phyloP scores from a whole-genome alignment of 1,140 invertebrate species.

The Trichomalopsis sarcophagae region DNA sequence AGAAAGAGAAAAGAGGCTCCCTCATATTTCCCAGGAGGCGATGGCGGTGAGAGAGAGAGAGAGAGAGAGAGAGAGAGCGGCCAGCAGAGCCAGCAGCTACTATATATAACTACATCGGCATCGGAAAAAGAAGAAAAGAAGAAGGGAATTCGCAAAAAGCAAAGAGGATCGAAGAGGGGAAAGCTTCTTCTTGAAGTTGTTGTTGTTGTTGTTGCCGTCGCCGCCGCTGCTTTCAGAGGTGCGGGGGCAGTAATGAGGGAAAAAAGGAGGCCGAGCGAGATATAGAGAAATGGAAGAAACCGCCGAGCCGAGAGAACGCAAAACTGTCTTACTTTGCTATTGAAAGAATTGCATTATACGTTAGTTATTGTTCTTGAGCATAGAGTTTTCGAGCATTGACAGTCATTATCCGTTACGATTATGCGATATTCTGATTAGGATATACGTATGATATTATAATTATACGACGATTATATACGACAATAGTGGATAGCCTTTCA shows the following conservation, averaged over 20 bases:
- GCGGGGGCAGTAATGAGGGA: too few species aligned
- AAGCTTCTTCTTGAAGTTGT: neutral
- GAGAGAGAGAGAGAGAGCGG: slow-evolving; percentile 38
- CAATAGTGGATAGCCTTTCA: neutral
- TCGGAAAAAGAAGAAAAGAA: neutral
- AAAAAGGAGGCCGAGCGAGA: neutral
- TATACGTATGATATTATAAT: slow-evolving; percentile 5
- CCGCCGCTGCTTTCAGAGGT: too few species aligned
- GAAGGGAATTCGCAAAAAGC: neutral
- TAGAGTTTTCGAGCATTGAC: slow-evolving; percentile 53
- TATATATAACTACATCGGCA: neutral
- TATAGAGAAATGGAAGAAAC: neutral
- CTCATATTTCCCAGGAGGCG: slow-evolving; percentile 69
- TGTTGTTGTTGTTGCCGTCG: neutral
- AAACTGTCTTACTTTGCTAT: slow-evolving; percentile 36
- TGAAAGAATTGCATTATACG: slow-evolving; percentile 49
- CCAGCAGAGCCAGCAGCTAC: slow-evolving; percentile 10
- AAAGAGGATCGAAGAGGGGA: slow-evolving; percentile 3
- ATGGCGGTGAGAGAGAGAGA: slow-evolving; percentile 43
- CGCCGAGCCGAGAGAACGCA: neutral
- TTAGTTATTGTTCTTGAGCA: slow-evolving; percentile 72
- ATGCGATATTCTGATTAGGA: slow-evolving; percentile 4
- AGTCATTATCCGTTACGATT: slow-evolving; percentile 18
- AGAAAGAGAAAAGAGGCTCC: slow-evolving; percentile 54
- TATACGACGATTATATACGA: slow-evolving; percentile 1